Base-by-base conservation (phyloP, 2,113 vertebrate genomes). In the Sakesphorus luctuosus region DNA sequence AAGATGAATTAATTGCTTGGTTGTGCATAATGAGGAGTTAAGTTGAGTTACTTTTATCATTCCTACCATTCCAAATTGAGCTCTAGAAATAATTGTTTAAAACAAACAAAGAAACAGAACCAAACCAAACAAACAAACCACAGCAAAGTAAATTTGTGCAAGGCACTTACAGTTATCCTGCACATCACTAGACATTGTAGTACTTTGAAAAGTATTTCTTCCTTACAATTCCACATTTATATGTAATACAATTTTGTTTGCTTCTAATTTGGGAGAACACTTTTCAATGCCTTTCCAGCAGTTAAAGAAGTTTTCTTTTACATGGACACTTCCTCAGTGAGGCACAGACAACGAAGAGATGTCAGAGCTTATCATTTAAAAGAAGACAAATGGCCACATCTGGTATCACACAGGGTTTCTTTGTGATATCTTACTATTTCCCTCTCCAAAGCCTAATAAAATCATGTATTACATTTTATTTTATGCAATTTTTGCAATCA, bases 321-420 rank as follows among this genome's bases (percentile, higher is more conserved):
- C 75, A 80, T 1, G 19, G 83, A 75, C 74, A 81, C 69, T 97
- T 94, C 90, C 21, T 96, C 82, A 94, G 65, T 85, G 93, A 76
- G 85, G 94, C 93, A 95, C 74, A 53, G 94, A 96, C 94, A 97
- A 91, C 66, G 75, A 95, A 96, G 87, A 83, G 55, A 52, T 96
- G 96, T 97, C 96, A 96, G 84, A 90, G 53, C 62, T 94, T 85
- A 96, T 96, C 35, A 96, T 85, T 97, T 97, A 97, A 96, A 92
- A 89, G 72, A 96, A 97, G 96, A 97, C 77, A 96, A 98, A 98
- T 95, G 96, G 97, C 96, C 96, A 97, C 88, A 96, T 96, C 93
- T 84, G 96, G 97, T 97, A 96, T 69, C 97, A 98, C 21, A 93
- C 97, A 96, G 91, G 93, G 81, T 91, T 98, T 98, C 96, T 87